Evolutionary conservation across 2,888 invertebrate genomes (phyloP).

Genomic region (Isoperla grammatica): DNA sequence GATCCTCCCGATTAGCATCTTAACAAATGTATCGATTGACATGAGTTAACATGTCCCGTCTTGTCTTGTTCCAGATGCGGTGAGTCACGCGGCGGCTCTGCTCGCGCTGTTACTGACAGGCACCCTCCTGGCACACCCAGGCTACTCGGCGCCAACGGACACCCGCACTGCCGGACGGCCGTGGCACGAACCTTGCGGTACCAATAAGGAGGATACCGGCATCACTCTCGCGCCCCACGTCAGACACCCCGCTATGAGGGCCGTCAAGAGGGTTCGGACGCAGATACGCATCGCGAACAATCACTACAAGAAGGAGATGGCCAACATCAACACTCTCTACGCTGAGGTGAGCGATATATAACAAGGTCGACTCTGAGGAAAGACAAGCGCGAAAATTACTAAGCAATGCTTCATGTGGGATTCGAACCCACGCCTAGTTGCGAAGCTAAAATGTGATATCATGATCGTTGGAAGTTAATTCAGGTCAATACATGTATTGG

Average conservation of each 20-base stretch:
- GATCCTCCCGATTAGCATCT: too few species aligned
- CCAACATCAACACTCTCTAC: slow-evolving; percentile 40
- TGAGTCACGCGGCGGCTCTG: neutral
- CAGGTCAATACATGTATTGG: too few species aligned
- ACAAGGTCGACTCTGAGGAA: too few species aligned
- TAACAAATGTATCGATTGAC: too few species aligned
- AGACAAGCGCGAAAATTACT: too few species aligned
- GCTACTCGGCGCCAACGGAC: slow-evolving; percentile 10
- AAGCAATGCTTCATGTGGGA: too few species aligned
- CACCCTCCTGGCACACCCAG: slow-evolving; percentile 6
- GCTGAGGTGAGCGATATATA: slow-evolving; percentile 40
- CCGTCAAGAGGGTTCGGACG: slow-evolving; percentile 40
- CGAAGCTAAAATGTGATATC: too few species aligned
- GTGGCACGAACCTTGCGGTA: slow-evolving; percentile 43
- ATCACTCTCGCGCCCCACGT: slow-evolving; percentile 38
- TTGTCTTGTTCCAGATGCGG: neutral
- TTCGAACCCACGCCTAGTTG: too few species aligned
- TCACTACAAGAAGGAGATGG: slow-evolving; percentile 40
- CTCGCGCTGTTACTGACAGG: slow-evolving; percentile 19
- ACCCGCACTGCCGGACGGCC: slow-evolving; percentile 27
- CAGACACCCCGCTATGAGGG: slow-evolving; percentile 35
- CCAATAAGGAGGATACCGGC: slow-evolving; percentile 34
- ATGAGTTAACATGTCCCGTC: neutral
- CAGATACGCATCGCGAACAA: slow-evolving; percentile 42
- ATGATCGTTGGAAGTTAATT: too few species aligned